Evolutionary conservation across 2,113 vertebrate species (phyloP), one percentile per base, ranked within the genome.

Genomic region (Calyptommatus sinebrachiatus): DNA sequence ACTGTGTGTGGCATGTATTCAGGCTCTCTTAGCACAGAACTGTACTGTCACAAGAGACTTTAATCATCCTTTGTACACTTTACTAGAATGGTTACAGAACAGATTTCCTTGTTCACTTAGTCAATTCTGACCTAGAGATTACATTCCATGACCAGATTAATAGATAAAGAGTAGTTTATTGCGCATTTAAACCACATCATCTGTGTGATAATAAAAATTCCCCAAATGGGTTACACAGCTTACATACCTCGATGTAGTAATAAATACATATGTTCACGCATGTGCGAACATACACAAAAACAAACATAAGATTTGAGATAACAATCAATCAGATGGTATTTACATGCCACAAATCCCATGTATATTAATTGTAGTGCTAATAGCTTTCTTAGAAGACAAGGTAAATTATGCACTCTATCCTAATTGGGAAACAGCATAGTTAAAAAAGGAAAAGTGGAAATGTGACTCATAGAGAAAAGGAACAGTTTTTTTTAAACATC

Each of bases 251-350:
- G 16, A 18, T 57, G 53, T 18, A 16, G 53, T 57, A 57, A 57
- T 18, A 57, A 12, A 16, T 14, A 53, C 16, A 18, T 57, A 18
- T 57, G 62, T 22, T 24, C 57, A 31, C 8, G 50, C 20, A 50
- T 6, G 57, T 16, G 50, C 41, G 26, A 22, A n/a, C 7, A 7
- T 24, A n/a, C 31, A 41, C 46, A 50, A 67, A 68, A 4, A 29
- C 21, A 79, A 62, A 48, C 46, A 28, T 67, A 18, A 46, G 18
- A 18, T 62, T 62, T 29, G 65, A 75, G 70, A 26, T 46, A 61
- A 70, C 20, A 76, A 62, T 76, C 41, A 8, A n/a, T 73, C n/a
- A 50, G 78, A 66, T 66, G 78, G 65, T 80, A 73, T 75, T 76
- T 70, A 48, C 14, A 6, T 35, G 8, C 24, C 53, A 20, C 66